Evolutionary conservation across 2,888 invertebrate species (phyloP).

Genomic region (Drosophila barbarae): DNA sequence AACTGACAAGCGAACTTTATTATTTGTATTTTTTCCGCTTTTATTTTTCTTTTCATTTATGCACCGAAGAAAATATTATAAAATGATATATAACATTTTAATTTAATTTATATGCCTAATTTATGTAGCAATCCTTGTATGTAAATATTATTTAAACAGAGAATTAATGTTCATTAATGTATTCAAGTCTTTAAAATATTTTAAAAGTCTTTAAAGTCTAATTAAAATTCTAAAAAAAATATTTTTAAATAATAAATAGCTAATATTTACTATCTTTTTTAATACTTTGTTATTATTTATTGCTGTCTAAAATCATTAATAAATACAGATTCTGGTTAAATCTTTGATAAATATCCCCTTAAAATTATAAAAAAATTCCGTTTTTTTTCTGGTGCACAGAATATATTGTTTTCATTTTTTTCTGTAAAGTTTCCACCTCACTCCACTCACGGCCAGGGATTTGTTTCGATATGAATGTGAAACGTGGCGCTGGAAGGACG

Average conservation of each 20-base stretch:
- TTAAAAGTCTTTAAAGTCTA: too few relatives aligned
- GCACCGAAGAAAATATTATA: neutral
- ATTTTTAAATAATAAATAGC: neutral
- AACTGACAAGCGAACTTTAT: constrained; percentile 79
- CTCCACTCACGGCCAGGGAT: constrained; percentile 47
- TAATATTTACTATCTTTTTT: too few relatives aligned
- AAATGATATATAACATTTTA: neutral
- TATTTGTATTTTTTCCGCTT: constrained; percentile 57
- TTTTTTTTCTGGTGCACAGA: constrained; percentile 11
- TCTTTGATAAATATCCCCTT: too few relatives aligned
- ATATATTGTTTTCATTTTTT: constrained; percentile 7
- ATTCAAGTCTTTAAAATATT: neutral
- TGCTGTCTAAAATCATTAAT: neutral
- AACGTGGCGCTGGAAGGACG: constrained; percentile 46
- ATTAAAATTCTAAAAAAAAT: neutral
- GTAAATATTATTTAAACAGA: neutral
- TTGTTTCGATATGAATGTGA: constrained; percentile 50
- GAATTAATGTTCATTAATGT: neutral
- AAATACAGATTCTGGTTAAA: neutral
- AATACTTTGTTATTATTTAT: too few relatives aligned
- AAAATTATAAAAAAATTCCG: too few relatives aligned
- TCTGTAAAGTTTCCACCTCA: constrained; percentile 35
- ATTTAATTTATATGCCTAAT: neutral
- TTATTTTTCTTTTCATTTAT: constrained; percentile 25
- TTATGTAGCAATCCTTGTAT: neutral